These are phyloP conservation scores for Proisotoma minuta DNA, from an alignment of 2,888 invertebrate genomes.

Conservation along the genomic window DNA sequence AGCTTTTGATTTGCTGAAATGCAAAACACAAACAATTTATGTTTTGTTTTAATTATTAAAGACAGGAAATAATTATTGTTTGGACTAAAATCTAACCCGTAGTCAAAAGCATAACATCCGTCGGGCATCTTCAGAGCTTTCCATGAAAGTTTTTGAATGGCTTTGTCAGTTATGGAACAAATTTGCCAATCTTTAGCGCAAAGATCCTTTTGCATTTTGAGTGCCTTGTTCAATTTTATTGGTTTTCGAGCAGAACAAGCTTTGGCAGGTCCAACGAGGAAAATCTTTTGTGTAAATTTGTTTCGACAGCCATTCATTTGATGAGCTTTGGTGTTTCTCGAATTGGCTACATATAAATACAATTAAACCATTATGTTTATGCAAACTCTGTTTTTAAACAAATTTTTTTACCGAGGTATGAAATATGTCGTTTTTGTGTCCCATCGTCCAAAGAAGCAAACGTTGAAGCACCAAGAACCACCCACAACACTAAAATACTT, in stretches of 20 bases:
- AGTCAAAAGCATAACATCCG: constrained; percentile 40
- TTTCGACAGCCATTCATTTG: constrained; percentile 36
- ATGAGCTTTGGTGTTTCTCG: too few relatives aligned
- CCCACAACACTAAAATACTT: background rate
- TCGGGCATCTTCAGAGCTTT: constrained; percentile 38
- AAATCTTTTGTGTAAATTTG: constrained; percentile 31
- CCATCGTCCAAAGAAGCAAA: background rate
- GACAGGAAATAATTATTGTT: too few relatives aligned
- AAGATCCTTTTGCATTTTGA: constrained; percentile 34
- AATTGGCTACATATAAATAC: too few relatives aligned
- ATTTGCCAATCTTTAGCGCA: constrained; percentile 38
- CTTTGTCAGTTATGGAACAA: constrained; percentile 37
- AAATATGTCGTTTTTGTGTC: background rate
- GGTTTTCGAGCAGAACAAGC: constrained; percentile 39
- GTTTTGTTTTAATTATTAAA: too few relatives aligned
- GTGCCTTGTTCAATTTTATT: constrained; percentile 31
- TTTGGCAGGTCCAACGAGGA: constrained; percentile 33
- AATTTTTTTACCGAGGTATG: constrained; percentile 1
- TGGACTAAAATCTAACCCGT: too few relatives aligned
- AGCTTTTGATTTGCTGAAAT: constrained; percentile 38
- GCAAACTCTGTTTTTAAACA: too few relatives aligned
- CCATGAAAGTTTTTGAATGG: constrained; percentile 38
- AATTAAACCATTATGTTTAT: too few relatives aligned
- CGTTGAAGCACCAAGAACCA: background rate
- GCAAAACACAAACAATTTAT: too few relatives aligned